Base-by-base conservation (phyloP, 2,888 invertebrate species). In the Panzeria rudis region DNA sequence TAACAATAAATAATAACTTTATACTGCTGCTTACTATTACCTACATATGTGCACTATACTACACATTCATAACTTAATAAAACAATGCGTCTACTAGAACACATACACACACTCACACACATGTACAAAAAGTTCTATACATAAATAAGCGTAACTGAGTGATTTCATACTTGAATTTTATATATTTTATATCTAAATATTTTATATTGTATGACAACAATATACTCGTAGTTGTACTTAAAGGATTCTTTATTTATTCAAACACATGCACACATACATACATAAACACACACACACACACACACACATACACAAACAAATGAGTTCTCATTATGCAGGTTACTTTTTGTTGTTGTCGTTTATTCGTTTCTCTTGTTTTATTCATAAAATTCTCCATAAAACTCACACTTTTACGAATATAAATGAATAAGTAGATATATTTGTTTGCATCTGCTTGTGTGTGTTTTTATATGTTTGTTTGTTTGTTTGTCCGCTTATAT, bases 191-290 rank as follows among this genome's bases (percentile, higher is more conserved):
- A 66, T 80, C 41, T 72, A n/a, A n/a, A n/a, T n/a, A 50, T 66
- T 71, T 77, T 61, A 54, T 64, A 25, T 15, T n/a, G 11, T 71
- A 41, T 47, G 29, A 11, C 38, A 11, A 61, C 50, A 72, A 3
- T 44, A 25, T 50, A 41, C 9, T 29, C 17, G 17, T 61, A 71
- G 41, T 64, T 79, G 47, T 56, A 66, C 35, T 72, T 72, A 72
- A 72, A 80, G 64, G 64, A 64, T 66, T 64, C 35, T 66, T 72
- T 80, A 72, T 72, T 72, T 72, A 66, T 66, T 23, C 41, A 69
- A 50, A 69, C 8, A 29, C 8, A 64, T 17, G 5, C 29, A 59
- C 13, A 59, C 54, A 76, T 2, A 20, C 20, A 50, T 9, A 52
- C n/a, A 38, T 32, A 32, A 20, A 50, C 3, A 50, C 15, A 52